Base-by-base conservation (phyloP, 2,113 vertebrate genomes). In the Epinephelus lanceolatus region DNA sequence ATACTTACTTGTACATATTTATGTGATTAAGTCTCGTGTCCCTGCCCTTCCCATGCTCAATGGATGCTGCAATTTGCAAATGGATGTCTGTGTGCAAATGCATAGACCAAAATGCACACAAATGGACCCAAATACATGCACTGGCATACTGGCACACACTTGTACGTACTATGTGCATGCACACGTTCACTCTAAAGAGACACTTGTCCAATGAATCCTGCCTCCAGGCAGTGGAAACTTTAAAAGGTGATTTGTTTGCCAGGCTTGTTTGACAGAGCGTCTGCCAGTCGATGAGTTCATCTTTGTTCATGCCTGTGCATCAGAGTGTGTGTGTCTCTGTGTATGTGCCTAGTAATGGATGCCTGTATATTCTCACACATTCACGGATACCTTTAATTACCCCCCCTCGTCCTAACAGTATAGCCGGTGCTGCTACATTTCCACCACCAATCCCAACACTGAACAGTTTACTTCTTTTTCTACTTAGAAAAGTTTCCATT, bases 401-500 rank as follows among this genome's bases (percentile, higher is more conserved):
- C 45, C 37, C 57, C 30, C n/a, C 12, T 60, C 30, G n/a, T 74
- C 63, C 49, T 47, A 42, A 53, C 33, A 78, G 66, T 40, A 56
- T n/a, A 90, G 33, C 40, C 42, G 14, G 37, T 4, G n/a, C 67
- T 66, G 68, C 71, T 70, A 27, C 78, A 78, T 83, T 88, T 73
- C 75, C 63, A 71, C 78, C 62, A 52, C 42, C 53, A 70, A 72
- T 60, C 77, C 71, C 59, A 68, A 83, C 72, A 71, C 82, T 86
- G 59, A 85, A 56, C 55, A 75, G 67, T 91, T 91, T 87, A 85
- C 89, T 92, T 81, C 79, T 81, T 91, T 91, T 88, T 90, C 84
- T 79, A 86, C 87, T 91, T 85, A 72, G 76, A 85, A 93, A 94
- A 92, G 81, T 94, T 94, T 92, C 88, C 89, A 86, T 89, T 92